Percentiles rank a stretch among this genome's conserved stretches.
phyloP scores from a whole-genome alignment of 2,113 vertebrate species.

The Kryptolebias marmoratus region DNA sequence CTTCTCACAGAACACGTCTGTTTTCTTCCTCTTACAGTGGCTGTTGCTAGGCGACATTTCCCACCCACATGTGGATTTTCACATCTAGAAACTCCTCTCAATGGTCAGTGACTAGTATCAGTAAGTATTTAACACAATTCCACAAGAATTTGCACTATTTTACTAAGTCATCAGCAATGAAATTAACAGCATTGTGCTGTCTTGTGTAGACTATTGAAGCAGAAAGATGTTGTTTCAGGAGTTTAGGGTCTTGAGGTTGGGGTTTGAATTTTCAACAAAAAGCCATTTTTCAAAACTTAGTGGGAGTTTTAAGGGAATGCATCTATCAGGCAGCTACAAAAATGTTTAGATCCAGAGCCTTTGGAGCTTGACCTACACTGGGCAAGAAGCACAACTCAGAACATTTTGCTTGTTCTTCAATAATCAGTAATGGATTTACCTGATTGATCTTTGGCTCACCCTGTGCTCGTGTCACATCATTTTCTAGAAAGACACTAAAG shows the following conservation, averaged over 20 bases:
- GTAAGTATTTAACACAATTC: not conserved
- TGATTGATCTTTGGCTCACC: slow-evolving; percentile 20
- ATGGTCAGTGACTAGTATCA: slow-evolving; percentile 12
- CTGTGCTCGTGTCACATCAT: not conserved
- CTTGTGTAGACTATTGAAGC: slow-evolving; percentile 9
- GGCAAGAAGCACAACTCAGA: not conserved
- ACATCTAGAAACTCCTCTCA: slow-evolving; percentile 30
- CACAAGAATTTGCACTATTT: not conserved
- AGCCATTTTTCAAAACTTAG: not conserved
- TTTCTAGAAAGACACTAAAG: not conserved
- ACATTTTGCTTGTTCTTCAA: not conserved
- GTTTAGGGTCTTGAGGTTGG: not conserved
- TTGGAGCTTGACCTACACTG: not conserved
- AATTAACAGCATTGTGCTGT: not conserved
- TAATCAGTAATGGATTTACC: slow-evolving; percentile 11
- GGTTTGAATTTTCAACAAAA: not conserved
- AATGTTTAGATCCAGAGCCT: not conserved
- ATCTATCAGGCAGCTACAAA: not conserved
- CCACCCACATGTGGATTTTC: slow-evolving; percentile 38
- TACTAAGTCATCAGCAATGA: not conserved
- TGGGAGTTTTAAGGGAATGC: not conserved
- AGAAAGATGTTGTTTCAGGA: slow-evolving; percentile 16
- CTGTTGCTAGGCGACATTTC: slow-evolving; percentile 65
- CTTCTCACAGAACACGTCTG: slow-evolving; percentile 13
- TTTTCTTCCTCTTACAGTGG: slow-evolving; percentile 43